Evolutionary conservation across 2,113 vertebrate genomes (phyloP), one percentile per base, ranked within the genome.

Genomic region (Syngnathus scovelli): DNA sequence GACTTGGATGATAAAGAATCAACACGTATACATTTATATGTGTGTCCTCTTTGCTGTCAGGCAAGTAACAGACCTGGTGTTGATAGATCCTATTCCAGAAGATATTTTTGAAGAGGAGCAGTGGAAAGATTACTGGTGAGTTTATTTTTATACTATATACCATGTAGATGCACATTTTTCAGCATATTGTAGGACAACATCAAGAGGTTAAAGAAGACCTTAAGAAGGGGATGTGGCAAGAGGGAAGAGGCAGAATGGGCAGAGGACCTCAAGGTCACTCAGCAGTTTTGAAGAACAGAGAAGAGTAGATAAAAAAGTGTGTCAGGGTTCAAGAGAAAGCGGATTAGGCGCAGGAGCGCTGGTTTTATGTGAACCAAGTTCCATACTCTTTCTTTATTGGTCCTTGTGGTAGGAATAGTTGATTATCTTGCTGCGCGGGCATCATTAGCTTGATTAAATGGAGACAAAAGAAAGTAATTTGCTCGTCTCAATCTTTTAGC

Each of bases 81-180:
- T 93, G 81, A 92, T 93, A 74, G 86, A 91, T 91, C 92, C 92
- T 27, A 88, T 93, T 71, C 92, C 92, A 64, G 92, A 93, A 71
- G 88, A 89, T 21, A 6, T 90, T 64, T 93, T 93, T 79, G 78
- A 90, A 66, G 86, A 92, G 52, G 83, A 88, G 59, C 75, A 81
- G 60, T 93, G 92, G 92, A 85, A 79, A 49, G 82, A 89, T 72
- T 84, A 92, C 86, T 93, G 91, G 92, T 93, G 83, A 92, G 91
- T 91, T 74, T 55, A 48, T 46, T 43, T 62, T 27, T 21, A 6
- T 43, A 61, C n/a, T 12, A 18, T 43, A 43, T n/a, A 12, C 60
- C 11, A 21, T 21, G 10, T 61, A 21, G 13, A 43, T 52, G 18
- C 21, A 41, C 5, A 21, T 23, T 61, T 33, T 61, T n/a, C 4